Base-by-base conservation (phyloP, 2,888 invertebrate genomes). In the Rotaria socialis region DNA sequence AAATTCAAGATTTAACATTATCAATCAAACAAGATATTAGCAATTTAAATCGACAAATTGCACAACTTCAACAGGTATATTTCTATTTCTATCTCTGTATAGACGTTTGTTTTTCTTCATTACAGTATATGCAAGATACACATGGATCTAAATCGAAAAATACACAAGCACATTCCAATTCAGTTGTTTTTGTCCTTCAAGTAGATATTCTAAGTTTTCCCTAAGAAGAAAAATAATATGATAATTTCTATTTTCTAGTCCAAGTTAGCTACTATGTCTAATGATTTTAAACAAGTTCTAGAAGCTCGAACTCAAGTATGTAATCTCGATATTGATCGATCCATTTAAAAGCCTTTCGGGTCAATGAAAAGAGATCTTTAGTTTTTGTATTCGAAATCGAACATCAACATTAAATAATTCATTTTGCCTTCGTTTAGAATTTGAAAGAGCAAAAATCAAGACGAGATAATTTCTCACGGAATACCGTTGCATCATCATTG, bases 21-120 rank as follows among this genome's bases (percentile, higher is more conserved):
- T 97, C 97, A 87, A 96, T 99, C 87, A 97, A 97, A 92, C 96
- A 96, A 88, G 99, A 99, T 91, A 93, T 99, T 88, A 95, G 94
- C 90, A 95, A 95, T 89, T 93, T 99, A 88, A 99, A 98, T 92
- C 95, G 96, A 90, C 97, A 98, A 92, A 97, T 99, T 90, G 96
- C 96, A n/a, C 94, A 95, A 89, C 90, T 93, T 85, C 92, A 92
- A 88, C 90, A 92, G 88, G 89, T 89, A 85, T 43, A 85, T 27
- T 24, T n/a, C 50, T 41, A 84, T 84, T 41, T 50, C 47, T 27
- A 27, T 74, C 14, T 56, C 24, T 74, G n/a, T 27, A 7, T 58
- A 58, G 43, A 60, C 27, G 1, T 41, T 47, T n/a, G 35, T 67
- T 58, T 35, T 50, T 52, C 41, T 6, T 84, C 67, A 41, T 41